These are phyloP conservation scores for Caenorhabditis afra DNA, from an alignment of 2,888 invertebrate genomes.

Conservation along the genomic window DNA sequence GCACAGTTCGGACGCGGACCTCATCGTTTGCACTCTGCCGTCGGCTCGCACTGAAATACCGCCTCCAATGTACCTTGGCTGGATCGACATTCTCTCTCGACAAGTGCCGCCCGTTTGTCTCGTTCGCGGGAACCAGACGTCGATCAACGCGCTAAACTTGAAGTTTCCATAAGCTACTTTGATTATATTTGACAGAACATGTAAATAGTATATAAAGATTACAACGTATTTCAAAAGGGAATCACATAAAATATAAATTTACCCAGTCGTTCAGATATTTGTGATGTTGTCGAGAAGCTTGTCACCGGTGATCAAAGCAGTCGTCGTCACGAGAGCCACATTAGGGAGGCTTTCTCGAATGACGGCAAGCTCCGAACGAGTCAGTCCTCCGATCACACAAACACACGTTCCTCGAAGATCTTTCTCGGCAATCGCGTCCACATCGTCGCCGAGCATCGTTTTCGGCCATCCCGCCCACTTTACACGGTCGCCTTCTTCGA, in stretches of 20 bases:
- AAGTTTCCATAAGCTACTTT: slow-evolving; percentile 39
- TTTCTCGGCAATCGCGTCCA: slow-evolving; percentile 40
- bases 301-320: slow-evolving; percentile 64
- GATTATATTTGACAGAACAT: not conserved
- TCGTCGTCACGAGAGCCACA: slow-evolving; percentile 63
- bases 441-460: slow-evolving; percentile 39
- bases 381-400: slow-evolving; percentile 97
- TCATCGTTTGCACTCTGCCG: slow-evolving; percentile 58
- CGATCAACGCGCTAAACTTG: slow-evolving; percentile 40
- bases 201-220: slow-evolving; percentile 17
- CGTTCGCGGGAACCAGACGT: slow-evolving; percentile 58
- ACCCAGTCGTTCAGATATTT: slow-evolving; percentile 37
- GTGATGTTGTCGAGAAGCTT: slow-evolving; percentile 67
- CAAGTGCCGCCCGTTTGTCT: slow-evolving; percentile 50
- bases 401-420: slow-evolving; percentile 81
- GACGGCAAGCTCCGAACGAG: slow-evolving; percentile 88
- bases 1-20: slow-evolving; percentile 47
- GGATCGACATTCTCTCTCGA: slow-evolving; percentile 55
- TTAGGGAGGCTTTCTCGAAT: slow-evolving; percentile 61
- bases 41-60: slow-evolving; percentile 59
- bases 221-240: slow-evolving; percentile 20
- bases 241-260: not conserved
- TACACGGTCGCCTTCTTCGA: slow-evolving; percentile 82
- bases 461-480: slow-evolving; percentile 69
- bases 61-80: slow-evolving; percentile 51